Percentiles rank a stretch among this genome's conserved stretches.
These are phyloP conservation scores for Calcarius lapponicus DNA, from an alignment of 2,797 vertebrate species.

Conservation along the genomic window DNA sequence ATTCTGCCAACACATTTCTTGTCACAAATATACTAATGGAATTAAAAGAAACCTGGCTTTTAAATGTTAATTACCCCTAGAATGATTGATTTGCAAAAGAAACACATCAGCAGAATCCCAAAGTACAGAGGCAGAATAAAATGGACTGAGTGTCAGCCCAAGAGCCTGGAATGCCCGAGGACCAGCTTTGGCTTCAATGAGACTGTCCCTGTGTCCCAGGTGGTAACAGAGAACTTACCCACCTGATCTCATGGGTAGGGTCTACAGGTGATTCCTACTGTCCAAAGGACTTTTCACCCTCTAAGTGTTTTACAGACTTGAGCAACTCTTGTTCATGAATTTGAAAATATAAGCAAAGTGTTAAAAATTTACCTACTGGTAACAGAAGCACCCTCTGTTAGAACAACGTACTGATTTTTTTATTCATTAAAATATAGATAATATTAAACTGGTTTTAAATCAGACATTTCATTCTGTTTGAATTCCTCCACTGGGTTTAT, in stretches of 20 bases:
- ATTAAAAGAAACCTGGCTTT: conserved; percentile 67
- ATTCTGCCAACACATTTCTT: conserved; percentile 72
- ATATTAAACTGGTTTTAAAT: conserved; percentile 23
- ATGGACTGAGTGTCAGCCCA: not conserved
- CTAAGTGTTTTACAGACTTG: not conserved
- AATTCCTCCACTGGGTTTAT: not conserved
- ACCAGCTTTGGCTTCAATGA: not conserved
- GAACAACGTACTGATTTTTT: conserved; percentile 2
- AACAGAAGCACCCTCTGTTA: conserved; percentile 4
- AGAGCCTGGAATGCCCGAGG: not conserved
- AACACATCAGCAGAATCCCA: conserved; percentile 40
- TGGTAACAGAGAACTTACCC: not conserved
- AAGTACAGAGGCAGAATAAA: conserved; percentile 8
- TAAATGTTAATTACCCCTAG: conserved; percentile 61
- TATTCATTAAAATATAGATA: not conserved
- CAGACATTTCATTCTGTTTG: not conserved
- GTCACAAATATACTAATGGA: conserved; percentile 62
- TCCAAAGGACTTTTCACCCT: not conserved
- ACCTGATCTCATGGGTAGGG: not conserved
- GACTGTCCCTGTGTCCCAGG: not conserved
- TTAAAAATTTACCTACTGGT: not conserved
- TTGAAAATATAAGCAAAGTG: conserved; percentile 15
- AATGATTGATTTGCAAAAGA: conserved; percentile 63
- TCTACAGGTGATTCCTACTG: not conserved
- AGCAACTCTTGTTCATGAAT: not conserved